Evolutionary conservation across 2,113 vertebrate genomes (phyloP), one percentile per base, ranked within the genome.

Genomic region (Variabilichromis moorii): DNA sequence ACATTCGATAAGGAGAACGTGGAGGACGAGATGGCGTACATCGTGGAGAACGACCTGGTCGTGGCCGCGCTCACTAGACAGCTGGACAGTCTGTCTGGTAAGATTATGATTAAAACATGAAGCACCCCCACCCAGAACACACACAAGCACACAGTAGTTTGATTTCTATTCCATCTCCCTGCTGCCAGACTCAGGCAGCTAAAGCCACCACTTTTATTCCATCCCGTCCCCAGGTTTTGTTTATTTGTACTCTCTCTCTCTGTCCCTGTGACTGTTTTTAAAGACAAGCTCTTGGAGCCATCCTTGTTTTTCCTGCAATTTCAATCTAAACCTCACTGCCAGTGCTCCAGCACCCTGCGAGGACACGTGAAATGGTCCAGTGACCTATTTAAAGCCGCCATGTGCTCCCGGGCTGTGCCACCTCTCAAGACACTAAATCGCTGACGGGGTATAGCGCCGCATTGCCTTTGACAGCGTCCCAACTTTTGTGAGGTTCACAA

Each of bases 21-120:
- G 91, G 97, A 97, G 88, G 97, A 96, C 3, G 96, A 98, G 94
- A 98, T 99, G 98, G 98, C 98, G 9, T 99, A 98, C 91, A 96
- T 99, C 28, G 97, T 99, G 94, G 99, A 99, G 96, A 99, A 99
- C 8, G 97, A 99, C 84, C 93, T 99, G 89, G 95, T 99, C 63
- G 97, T 99, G 96, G 94, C 97, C 4, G 98, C 98, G 3, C 96
- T 99, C 86, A 98, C 97, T 4, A 97, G 96, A 88, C 98, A 98
- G 94, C 96, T 99, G 94, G 97, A 98, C 83, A 94, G 94, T 4
- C 95, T 98, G 90, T 94, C 97, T 90, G 98, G 99, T 99, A 96
- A 95, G 14, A 11, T 21, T 28, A 85, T 83, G 86, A 80, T 55
- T 68, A 83, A 86, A 86, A 82, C 80, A 86, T 80, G 82, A 85